Evolutionary conservation across 2,888 invertebrate species (phyloP), one percentile per base, ranked within the genome.

Genomic region (Leucophenga maculata): DNA sequence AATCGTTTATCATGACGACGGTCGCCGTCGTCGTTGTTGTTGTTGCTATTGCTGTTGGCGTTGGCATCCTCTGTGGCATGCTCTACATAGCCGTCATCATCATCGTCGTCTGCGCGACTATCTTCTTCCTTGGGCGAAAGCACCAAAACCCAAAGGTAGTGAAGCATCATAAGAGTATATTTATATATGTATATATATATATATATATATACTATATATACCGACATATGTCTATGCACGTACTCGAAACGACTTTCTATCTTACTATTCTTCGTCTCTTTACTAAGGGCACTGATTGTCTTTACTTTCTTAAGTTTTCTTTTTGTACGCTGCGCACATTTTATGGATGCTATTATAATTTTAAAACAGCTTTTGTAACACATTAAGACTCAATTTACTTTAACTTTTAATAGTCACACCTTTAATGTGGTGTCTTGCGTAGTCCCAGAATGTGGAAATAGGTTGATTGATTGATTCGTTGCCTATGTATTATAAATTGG

Each of bases 1-100:
- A 85, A 85, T 86, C 85, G 82, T 86, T 83, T 78, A 86, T 85
- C 85, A 85, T 83, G 79, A 78, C 78, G 77, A 78, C 77, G 78
- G 72, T 72, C 74, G 72, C 70, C 69, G 59, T 65, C 44, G 39
- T 52, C 26, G 44, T 68, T 13, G 13, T 11, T 39, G 26, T 39
- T 60, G 39, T 32, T 60, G 14, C 39, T 68, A 18, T 39, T 39
- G 57, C 18, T 55, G 39, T 31, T 39, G 54, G 22, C 18, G 59
- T 62, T 22, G 62, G 50, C 60, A 52, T 68, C 13, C 18, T 54
- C 48, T 57, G 50, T 46, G 8, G 39, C 48, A 44, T 26, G 52
- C 39, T 46, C 60, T 57, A 59, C 64, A 66, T 39, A 77, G 72
- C 71, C 74, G 72, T 71, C 70, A 52, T 65, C 44, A n/a, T 52